Base-by-base conservation (phyloP, 1,140 invertebrate genomes). In the Philopotamus ludificatus region DNA sequence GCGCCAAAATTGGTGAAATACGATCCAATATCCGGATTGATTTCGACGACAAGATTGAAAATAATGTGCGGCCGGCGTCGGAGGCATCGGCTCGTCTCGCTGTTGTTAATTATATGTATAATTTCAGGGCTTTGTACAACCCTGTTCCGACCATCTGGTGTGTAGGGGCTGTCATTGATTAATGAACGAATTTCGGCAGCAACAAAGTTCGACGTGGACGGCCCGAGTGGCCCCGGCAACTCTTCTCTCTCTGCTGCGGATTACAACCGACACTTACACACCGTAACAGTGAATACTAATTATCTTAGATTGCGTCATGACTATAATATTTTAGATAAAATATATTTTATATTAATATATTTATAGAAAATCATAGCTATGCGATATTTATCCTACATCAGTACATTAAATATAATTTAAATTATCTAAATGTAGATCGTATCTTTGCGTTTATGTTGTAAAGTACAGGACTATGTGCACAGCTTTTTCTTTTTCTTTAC, bases 151-250 rank as follows among this genome's bases (percentile, higher is more conserved):
- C 22, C 12, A 39, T 9, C 42, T 21, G 21, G 51, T 23, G 10
- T 44, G n/a, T n/a, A n/a, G 16, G 26, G 26, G n/a, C 41, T 67
- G 65, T 67, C 65, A 67, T 67, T 67, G 65, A 67, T 67, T 55
- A 67, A 67, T 67, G 65, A 67, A 55, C 39, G 51, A 67, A 67
- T 62, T 67, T 62, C 41, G 62, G 23, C 21, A 28, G 50, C 23
- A 67, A 67, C 59, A 67, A 67, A 67, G 59, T 67, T 60, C 23
- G 59, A 62, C 59, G 21, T 10, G 59, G 41, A 42, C 41, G 34
- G 21, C 9, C 7, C 50, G 9, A 20, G 20, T 3, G 50, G 20
- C 50, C 22, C 22, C 50, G 9, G 7, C 20, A 15, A 22, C 9
- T 20, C 7, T 9, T 47, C 3, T 16, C 44, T 12, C 10, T 4